These are phyloP conservation scores for Rissa tridactyla DNA, from an alignment of 2,113 vertebrate species.

Conservation along the genomic window DNA sequence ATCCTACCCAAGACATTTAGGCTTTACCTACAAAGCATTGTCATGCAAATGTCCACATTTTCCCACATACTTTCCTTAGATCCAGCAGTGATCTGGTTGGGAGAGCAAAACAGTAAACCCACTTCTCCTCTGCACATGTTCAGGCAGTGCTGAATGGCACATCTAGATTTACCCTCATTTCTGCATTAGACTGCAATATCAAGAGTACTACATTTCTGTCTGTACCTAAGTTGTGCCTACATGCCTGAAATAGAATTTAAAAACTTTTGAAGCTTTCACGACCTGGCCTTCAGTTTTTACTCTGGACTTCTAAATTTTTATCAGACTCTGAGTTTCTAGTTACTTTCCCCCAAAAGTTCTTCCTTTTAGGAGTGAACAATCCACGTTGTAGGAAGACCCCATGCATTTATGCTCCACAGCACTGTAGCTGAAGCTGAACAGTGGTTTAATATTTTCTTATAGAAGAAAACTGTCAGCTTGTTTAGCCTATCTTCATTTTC, in stretches of 20 bases:
- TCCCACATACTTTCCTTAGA: neutral
- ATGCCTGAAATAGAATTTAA: neutral
- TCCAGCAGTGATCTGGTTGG: neutral
- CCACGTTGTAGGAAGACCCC: neutral
- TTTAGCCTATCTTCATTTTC: neutral
- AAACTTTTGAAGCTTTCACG: neutral
- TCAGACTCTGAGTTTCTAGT: neutral
- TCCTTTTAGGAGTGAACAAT: neutral
- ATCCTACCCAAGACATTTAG: neutral
- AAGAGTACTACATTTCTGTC: neutral
- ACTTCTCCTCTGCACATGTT: neutral
- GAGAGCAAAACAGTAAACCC: neutral
- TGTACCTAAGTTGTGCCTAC: neutral
- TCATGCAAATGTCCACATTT: neutral
- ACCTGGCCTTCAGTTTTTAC: neutral
- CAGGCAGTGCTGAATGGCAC: neutral
- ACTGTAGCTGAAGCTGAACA: neutral
- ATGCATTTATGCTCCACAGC: neutral
- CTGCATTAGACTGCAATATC: neutral
- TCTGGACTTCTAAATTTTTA: neutral
- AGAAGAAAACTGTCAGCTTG: neutral
- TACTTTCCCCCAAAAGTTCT: neutral
- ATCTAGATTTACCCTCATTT: neutral
- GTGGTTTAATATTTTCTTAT: neutral
- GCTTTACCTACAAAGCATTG: neutral